Conservation (phyloP, 2,888 invertebrate species). For the Strigamia crassipes region DNA sequence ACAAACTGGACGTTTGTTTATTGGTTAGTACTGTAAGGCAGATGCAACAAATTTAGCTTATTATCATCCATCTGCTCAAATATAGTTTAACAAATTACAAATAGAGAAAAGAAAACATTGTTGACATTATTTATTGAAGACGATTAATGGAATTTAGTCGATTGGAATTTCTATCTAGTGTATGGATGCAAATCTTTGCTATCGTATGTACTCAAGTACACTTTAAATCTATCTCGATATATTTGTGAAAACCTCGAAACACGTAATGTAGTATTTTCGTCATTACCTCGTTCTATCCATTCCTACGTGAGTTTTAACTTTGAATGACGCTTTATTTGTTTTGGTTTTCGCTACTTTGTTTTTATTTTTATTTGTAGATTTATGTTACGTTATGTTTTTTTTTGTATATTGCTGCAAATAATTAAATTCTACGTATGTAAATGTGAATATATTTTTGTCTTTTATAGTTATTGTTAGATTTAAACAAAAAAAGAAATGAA, state of each 20-base stretch:
- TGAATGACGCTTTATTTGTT: not conserved
- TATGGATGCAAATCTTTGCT: slow-evolving; percentile 29
- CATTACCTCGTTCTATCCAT: not conserved
- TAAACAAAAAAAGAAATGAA: not conserved
- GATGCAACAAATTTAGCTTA: not conserved
- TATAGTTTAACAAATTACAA: not conserved
- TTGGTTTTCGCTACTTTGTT: not conserved
- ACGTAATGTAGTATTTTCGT: not conserved
- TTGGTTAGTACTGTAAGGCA: not conserved
- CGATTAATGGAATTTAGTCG: slow-evolving; percentile 3
- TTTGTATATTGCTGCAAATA: not conserved
- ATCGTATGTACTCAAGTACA: slow-evolving; percentile 34
- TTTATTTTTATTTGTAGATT: not conserved
- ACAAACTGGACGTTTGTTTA: not conserved
- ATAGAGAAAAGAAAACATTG: not conserved
- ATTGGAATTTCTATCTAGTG: slow-evolving; percentile 27
- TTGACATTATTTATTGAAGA: not conserved
- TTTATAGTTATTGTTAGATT: slow-evolving; percentile 3
- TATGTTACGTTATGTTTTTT: not conserved
- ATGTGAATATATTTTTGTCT: slow-evolving; percentile 2
- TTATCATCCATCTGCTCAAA: not conserved
- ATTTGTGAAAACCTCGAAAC: slow-evolving; percentile 1
- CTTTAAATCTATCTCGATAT: slow-evolving; percentile 16
- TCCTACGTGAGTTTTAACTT: not conserved
- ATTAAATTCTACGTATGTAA: not conserved